A percentile compares a stretch with the other conserved stretches of the same genome.
Conservation (phyloP, 2,113 vertebrate genomes). For the human (Homo sapiens) region GRCh38 chr6:88574501-88575000, state of each 20-base stretch:
- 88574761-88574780: not conserved
- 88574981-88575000: not conserved
- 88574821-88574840: not conserved
- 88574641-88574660: not conserved
- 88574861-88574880: not conserved
- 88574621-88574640: fast-evolving
- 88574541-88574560: not conserved
- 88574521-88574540: fast-evolving
- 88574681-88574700: not conserved
- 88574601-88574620: fast-evolving
- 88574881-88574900: not conserved
- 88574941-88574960: not conserved
- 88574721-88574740: not conserved
- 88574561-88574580: not conserved
- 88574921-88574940: not conserved
- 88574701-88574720: fast-evolving
- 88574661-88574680: fast-evolving
- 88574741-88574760: not conserved
- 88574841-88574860: not conserved
- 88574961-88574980: not conserved
- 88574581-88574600: not conserved
- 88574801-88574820: not conserved
- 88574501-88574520: not conserved
- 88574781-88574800: slow-evolving; percentile 17
- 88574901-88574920: not conserved